A percentile compares a stretch with the other conserved stretches of the same genome.
phyloP scores from a whole-genome alignment of 2,797 vertebrate genomes.

The Eupleurogrammus muticus region DNA sequence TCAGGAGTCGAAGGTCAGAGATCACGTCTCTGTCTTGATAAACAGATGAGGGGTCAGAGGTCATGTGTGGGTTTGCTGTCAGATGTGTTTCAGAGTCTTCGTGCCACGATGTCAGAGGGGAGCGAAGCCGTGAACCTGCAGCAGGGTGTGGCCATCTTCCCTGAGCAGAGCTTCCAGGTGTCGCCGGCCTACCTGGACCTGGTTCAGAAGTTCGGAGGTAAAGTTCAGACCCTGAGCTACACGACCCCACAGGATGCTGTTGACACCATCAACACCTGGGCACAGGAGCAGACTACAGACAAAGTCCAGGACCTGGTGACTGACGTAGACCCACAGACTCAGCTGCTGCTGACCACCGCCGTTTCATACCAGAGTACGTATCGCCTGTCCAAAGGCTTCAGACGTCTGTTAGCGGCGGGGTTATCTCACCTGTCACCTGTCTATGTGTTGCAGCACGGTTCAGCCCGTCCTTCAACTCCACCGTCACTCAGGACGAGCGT shows the following conservation, averaged over 20 bases:
- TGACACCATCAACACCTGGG: constrained; percentile 80
- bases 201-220: constrained; percentile 85
- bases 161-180: constrained; percentile 73
- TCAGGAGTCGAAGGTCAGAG: not conserved
- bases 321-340: constrained; percentile 78
- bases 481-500: constrained; percentile 82
- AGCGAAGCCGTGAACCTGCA: constrained; percentile 20
- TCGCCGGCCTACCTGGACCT: constrained; percentile 77
- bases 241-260: constrained; percentile 52
- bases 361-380: constrained; percentile 85
- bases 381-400: not conserved
- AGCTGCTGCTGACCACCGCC: constrained; percentile 85
- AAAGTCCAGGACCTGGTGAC: constrained; percentile 79
- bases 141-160: constrained; percentile 81
- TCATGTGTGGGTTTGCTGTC: constrained; percentile 35
- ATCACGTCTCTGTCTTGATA: not conserved
- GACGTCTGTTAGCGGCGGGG: not conserved
- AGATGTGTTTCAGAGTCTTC: constrained; percentile 80
- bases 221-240: constrained; percentile 78
- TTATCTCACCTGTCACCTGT: not conserved
- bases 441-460: constrained; percentile 82
- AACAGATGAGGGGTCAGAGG: too few relatives aligned
- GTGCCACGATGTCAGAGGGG: constrained; percentile 56
- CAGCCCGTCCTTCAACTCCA: constrained; percentile 84
- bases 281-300: constrained; percentile 76